These are phyloP conservation scores for Drosophila suboccidentalis DNA, from an alignment of 2,888 invertebrate species.

Conservation along the genomic window DNA sequence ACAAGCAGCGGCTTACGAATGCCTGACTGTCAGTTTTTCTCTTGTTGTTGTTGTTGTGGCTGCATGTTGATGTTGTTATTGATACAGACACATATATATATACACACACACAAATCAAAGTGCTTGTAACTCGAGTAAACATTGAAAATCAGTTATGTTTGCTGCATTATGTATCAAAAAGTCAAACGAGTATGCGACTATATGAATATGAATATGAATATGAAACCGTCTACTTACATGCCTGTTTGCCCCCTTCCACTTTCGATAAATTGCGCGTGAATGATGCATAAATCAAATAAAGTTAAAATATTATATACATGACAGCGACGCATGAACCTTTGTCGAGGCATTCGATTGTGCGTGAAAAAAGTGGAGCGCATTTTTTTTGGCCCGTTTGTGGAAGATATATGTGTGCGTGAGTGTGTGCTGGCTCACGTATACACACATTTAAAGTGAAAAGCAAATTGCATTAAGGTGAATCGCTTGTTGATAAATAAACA, in stretches of 20 bases:
- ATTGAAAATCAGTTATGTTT: slow-evolving; percentile 71
- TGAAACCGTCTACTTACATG: slow-evolving; percentile 30
- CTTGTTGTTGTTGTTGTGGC: slow-evolving; percentile 47
- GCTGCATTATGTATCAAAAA: slow-evolving; percentile 55
- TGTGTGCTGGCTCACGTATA: not conserved
- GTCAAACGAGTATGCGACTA: slow-evolving; percentile 42
- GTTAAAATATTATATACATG: slow-evolving; percentile 46
- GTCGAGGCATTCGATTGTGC: slow-evolving; percentile 17
- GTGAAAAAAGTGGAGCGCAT: slow-evolving; percentile 28
- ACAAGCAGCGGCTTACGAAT: slow-evolving; percentile 68
- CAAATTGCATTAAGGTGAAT: slow-evolving; percentile 50
- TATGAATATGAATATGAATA: slow-evolving; percentile 46
- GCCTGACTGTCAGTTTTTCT: slow-evolving; percentile 65
- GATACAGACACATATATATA: slow-evolving; percentile 45
- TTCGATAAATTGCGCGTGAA: slow-evolving; percentile 74
- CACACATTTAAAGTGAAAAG: slow-evolving; percentile 40
- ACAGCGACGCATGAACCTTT: slow-evolving; percentile 22
- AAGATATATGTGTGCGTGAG: not conserved
- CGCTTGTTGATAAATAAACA: slow-evolving; percentile 43
- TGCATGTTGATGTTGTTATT: slow-evolving; percentile 74
- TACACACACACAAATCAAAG: slow-evolving; percentile 44
- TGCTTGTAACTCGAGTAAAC: slow-evolving; percentile 64
- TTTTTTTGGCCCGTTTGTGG: slow-evolving; percentile 26
- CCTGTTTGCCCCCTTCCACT: not conserved
- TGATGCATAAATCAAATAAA: slow-evolving; percentile 75